Base-by-base conservation (phyloP, 2,113 vertebrate genomes). In the Brevimyrus niger region DNA sequence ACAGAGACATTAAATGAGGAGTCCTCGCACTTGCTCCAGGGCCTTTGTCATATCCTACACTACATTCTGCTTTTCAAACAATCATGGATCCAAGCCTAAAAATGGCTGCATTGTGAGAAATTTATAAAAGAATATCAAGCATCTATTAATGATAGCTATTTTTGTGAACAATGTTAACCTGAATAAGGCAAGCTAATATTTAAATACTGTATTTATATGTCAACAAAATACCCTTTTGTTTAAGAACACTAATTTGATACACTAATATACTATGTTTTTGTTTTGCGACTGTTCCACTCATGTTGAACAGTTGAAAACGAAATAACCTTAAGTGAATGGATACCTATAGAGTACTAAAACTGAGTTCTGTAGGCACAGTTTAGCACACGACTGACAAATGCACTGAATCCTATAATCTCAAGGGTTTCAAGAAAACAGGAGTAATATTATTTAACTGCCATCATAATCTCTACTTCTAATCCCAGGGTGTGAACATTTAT, bases 161-260 rank as follows among this genome's bases (percentile, higher is more conserved):
- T 89, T 73, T 80, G 51, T 85, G 82, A 87, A 58, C 7, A 53
- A 48, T 42, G 44, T 55, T 82, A 44, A 87, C 38, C 86, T 87
- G 42, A 76, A 31, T 44, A 90, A 87, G 86, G 85, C 86, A 87
- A 87, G 89, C 35, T 82, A 73, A 53, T 35, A 27, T 51, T 76
- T 51, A 87, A 85, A 19, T 50, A 42, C 80, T 44, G 46, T 23
- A 46, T 46, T 69, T 61, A 44, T 84, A 42, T 38, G 42, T 88
- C 55, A 46, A 23, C 35, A 80, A 80, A 35, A 50, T 88, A 13
- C 44, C 13, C 48, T 44, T 88, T 76, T 88, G 23, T 2, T 38
- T 88, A 76, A 10, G 31, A 88, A 88, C 42, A 80, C 31, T 88
- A n/a, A 88, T 88, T 88, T 80, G 61, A 88, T 88, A 80, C 31